Percentiles rank a stretch among this genome's conserved stretches.
phyloP scores from a whole-genome alignment of 2,113 vertebrate species.

The Jaculus jaculus region DNA sequence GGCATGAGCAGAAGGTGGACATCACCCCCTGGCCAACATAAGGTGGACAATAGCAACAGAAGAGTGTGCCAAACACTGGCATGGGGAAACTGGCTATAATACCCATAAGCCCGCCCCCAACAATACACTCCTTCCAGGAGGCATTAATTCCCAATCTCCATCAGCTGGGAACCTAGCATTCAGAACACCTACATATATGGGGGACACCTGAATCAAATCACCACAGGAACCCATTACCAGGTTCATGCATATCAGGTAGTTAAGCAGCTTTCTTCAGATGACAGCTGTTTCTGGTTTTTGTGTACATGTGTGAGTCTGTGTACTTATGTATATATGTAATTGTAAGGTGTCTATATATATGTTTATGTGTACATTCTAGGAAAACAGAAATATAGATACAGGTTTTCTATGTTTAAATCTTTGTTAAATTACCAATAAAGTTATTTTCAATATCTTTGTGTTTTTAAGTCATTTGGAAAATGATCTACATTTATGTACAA shows the following conservation, averaged over 20 bases:
- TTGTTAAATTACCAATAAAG: background rate
- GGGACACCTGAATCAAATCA: too few species aligned
- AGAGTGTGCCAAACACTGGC: too few species aligned
- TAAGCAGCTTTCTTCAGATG: background rate
- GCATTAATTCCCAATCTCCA: too few species aligned
- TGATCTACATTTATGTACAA: conserved; percentile 6
- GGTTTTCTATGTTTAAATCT: conserved; percentile 6
- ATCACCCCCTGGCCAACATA: too few species aligned
- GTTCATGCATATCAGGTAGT: background rate
- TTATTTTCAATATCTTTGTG: background rate
- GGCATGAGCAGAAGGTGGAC: too few species aligned
- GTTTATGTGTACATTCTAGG: background rate
- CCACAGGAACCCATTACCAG: background rate
- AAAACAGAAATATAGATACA: background rate
- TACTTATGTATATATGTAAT: background rate
- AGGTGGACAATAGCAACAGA: too few species aligned
- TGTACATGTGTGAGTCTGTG: background rate
- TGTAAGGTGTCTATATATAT: background rate
- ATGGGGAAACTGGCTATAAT: too few species aligned
- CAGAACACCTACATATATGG: too few species aligned
- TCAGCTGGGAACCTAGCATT: too few species aligned
- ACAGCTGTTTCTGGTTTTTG: background rate
- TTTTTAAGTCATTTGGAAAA: conserved; percentile 27
- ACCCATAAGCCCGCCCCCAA: too few species aligned
- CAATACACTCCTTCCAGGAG: too few species aligned